These are phyloP conservation scores for Caenorhabditis briggsae DNA, from an alignment of 1,140 invertebrate species.

Conservation along the genomic window DNA sequence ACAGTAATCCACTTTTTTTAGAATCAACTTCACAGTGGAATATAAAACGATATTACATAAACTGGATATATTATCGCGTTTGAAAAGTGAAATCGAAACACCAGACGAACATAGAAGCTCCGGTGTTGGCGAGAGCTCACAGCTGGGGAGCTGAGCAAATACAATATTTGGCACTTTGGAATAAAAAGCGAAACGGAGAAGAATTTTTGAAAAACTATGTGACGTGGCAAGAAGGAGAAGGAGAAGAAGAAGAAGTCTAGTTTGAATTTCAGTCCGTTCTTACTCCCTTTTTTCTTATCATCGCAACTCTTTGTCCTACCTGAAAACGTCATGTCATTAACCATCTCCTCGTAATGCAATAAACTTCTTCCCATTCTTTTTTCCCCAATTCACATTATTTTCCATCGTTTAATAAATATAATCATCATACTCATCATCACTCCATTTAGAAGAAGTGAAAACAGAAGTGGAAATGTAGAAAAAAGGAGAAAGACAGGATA, in stretches of 20 bases:
- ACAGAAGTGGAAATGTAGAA: neutral
- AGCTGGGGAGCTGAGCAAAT: conserved; percentile 51
- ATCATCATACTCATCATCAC: conserved; percentile 10
- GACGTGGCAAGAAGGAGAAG: neutral
- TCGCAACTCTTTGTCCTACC: neutral
- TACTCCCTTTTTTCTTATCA: neutral
- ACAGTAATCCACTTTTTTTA: neutral
- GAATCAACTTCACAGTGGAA: neutral
- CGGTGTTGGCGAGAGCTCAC: neutral
- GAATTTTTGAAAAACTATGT: neutral
- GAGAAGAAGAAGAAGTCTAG: neutral
- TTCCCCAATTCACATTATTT: conserved; percentile 10
- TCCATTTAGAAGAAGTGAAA: neutral
- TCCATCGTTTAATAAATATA: conserved; percentile 9
- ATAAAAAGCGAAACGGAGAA: conserved; percentile 1
- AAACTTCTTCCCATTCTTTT: neutral
- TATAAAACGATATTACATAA: neutral
- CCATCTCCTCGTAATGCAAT: conserved; percentile 15
- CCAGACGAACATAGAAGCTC: conserved; percentile 23
- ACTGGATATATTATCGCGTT: conserved; percentile 24
- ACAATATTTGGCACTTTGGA: conserved; percentile 27
- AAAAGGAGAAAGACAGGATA: neutral
- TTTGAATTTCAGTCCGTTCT: neutral
- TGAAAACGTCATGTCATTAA: conserved; percentile 1
- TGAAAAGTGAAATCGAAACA: conserved; percentile 22